phyloP scores from a whole-genome alignment of 2,888 invertebrate species.

The Cheilosia vulpina region DNA sequence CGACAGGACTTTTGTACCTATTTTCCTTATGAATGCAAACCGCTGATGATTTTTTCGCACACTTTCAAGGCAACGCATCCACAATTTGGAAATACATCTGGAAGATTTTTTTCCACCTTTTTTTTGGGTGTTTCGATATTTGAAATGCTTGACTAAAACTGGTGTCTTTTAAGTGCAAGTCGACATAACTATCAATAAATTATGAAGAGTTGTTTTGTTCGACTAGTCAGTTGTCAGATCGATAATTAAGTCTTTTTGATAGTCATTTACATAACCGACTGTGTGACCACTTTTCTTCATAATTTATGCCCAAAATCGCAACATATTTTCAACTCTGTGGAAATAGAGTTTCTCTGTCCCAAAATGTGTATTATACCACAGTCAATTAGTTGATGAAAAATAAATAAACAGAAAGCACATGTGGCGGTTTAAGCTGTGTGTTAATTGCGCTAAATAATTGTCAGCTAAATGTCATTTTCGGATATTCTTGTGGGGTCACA shows the following conservation, averaged over 20 bases:
- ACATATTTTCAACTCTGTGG: neutral
- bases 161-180: slow-evolving; percentile 5
- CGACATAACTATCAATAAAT: slow-evolving; percentile 10
- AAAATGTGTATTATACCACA: neutral
- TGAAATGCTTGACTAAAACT: slow-evolving; percentile 18
- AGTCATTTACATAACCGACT: slow-evolving; percentile 3
- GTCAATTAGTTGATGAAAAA: too few species aligned
- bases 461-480: too few species aligned
- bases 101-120: neutral
- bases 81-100: neutral
- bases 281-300: neutral
- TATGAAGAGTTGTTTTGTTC: neutral
- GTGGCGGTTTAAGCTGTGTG: too few species aligned
- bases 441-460: too few species aligned
- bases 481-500: too few species aligned
- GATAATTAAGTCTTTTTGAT: slow-evolving; percentile 12
- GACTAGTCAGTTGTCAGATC: neutral
- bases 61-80: neutral
- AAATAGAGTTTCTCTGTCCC: neutral
- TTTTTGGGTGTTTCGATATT: neutral
- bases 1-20: neutral
- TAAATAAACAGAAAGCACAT: too few species aligned
- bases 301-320: neutral
- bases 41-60: neutral
- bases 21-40: neutral